Evolutionary conservation across 2,888 invertebrate species (phyloP).

Genomic region (Brachyptera risi): DNA sequence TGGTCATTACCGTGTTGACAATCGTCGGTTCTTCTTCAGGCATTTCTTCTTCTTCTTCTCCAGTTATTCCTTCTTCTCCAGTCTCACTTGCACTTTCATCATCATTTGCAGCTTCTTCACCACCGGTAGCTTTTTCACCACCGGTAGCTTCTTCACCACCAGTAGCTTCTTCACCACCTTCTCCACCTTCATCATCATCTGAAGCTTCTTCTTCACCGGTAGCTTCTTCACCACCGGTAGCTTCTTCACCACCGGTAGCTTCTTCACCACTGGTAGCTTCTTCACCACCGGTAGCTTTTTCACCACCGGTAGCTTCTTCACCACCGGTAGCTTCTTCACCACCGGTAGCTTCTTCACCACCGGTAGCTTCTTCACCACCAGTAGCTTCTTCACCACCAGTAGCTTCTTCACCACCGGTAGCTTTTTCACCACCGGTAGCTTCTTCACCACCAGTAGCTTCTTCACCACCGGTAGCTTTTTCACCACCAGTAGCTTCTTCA

Average conservation of each 20-base stretch:
- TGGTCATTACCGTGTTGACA: not conserved
- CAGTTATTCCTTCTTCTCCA: not conserved
- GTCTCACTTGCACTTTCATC: not conserved
- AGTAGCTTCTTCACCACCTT: slow-evolving; percentile 1
- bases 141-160: not conserved
- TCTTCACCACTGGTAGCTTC: not conserved
- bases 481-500: not conserved
- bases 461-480: slow-evolving; percentile 34
- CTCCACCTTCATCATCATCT: not conserved
- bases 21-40: slow-evolving; percentile 4
- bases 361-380: not conserved
- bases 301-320: not conserved
- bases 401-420: not conserved
- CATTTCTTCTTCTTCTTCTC: not conserved
- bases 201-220: not conserved
- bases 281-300: not conserved
- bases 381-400: not conserved
- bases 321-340: slow-evolving; percentile 1
- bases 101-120: slow-evolving; percentile 1
- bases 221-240: not conserved
- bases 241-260: not conserved
- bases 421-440: not conserved
- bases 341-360: not conserved
- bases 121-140: slow-evolving; percentile 34
- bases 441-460: not conserved